A percentile compares a stretch with the other conserved stretches of the same genome.
Evolutionary conservation across 2,797 vertebrate genomes (phyloP).

Genomic region (Pampus argenteus): DNA sequence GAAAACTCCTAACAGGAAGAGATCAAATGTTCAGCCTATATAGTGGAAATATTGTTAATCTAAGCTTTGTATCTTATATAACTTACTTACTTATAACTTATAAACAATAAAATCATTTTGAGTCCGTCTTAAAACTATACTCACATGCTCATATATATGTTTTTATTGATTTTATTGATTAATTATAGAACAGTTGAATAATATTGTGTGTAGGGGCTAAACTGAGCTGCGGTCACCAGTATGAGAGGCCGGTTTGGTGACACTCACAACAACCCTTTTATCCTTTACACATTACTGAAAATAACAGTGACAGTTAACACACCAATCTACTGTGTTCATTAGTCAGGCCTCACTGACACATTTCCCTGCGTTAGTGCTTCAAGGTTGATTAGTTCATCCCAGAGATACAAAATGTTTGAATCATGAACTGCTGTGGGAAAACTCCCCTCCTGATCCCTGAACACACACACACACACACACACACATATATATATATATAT

Average conservation of each 20-base stretch:
- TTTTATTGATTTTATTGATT: no score
- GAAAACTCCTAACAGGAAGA: conserved; percentile 2
- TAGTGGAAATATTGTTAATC: neutral
- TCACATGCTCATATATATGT: no score
- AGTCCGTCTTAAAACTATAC: no score
- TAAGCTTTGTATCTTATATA: no score
- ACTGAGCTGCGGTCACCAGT: neutral
- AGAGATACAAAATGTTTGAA: conserved; percentile 10
- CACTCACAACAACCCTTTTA: neutral
- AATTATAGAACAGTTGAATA: no score
- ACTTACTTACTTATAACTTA: no score
- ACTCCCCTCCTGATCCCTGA: conserved; percentile 6
- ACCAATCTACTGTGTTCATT: conserved; percentile 22
- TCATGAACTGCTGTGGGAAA: conserved; percentile 16
- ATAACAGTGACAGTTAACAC: conserved; percentile 6
- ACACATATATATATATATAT: neutral
- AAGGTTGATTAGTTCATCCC: conserved; percentile 30
- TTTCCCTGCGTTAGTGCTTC: conserved; percentile 12
- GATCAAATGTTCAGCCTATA: neutral
- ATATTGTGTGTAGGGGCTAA: neutral
- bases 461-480: neutral
- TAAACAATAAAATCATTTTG: no score
- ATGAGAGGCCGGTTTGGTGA: neutral
- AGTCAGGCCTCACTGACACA: conserved; percentile 27
- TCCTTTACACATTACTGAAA: conserved; percentile 9